These are phyloP conservation scores for Cephalotes varians DNA, from an alignment of 2,888 invertebrate genomes.

Conservation along the genomic window DNA sequence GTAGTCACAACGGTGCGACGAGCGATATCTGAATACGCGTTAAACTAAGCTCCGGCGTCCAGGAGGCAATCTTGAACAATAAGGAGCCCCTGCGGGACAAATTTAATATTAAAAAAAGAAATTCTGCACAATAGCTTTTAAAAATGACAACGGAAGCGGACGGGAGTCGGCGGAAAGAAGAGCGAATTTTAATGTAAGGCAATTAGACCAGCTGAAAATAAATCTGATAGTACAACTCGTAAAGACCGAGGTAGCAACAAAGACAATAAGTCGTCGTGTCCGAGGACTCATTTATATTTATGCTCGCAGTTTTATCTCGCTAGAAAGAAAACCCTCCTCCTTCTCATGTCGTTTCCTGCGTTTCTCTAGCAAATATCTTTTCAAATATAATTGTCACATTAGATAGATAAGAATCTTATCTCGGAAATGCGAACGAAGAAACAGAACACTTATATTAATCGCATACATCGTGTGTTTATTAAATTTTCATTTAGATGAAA, in stretches of 20 bases:
- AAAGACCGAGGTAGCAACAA: not conserved
- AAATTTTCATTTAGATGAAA: slow-evolving; percentile 7
- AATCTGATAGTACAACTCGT: slow-evolving; percentile 25
- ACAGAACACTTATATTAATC: not conserved
- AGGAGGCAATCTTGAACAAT: slow-evolving; percentile 15
- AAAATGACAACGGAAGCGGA: slow-evolving; percentile 14
- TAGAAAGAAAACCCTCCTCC: not conserved
- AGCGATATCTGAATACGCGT: not conserved
- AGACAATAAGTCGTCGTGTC: not conserved
- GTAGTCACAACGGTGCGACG: not conserved
- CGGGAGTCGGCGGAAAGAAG: not conserved
- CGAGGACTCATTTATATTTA: slow-evolving; percentile 24
- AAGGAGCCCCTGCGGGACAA: not conserved
- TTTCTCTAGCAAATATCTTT: not conserved
- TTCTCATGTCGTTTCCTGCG: not conserved
- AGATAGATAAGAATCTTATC: not conserved
- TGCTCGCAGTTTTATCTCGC: not conserved
- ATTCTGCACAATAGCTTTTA: slow-evolving; percentile 28
- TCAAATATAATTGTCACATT: not conserved
- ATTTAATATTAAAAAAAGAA: slow-evolving; percentile 39
- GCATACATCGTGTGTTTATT: not conserved
- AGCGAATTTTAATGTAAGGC: slow-evolving; percentile 30
- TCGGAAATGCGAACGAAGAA: not conserved
- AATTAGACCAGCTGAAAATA: slow-evolving; percentile 34
- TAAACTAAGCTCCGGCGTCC: not conserved